phyloP scores from a whole-genome alignment of 1,140 invertebrate genomes.

The Camponotus floridanus region DNA sequence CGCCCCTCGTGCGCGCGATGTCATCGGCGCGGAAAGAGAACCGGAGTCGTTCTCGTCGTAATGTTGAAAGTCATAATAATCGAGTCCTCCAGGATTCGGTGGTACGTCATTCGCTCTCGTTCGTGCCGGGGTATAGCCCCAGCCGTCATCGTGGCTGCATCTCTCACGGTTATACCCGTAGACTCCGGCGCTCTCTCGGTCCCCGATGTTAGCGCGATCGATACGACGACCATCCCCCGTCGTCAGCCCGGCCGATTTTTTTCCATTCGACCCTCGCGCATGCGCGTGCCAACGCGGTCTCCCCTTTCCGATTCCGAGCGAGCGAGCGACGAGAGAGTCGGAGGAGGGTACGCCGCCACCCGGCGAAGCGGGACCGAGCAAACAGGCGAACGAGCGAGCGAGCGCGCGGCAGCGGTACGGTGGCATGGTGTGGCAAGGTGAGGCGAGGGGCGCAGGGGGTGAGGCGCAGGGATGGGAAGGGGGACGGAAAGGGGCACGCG shows the following conservation, averaged over 20 bases:
- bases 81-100: slow-evolving; percentile 18
- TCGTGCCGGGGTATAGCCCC: slow-evolving; percentile 15
- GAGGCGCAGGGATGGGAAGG: neutral
- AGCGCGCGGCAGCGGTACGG: slow-evolving; percentile 6
- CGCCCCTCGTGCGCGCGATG: neutral
- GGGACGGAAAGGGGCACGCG: neutral
- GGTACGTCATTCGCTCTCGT: slow-evolving; percentile 22
- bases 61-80: slow-evolving; percentile 15
- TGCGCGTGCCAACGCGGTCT: slow-evolving; percentile 73
- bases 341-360: slow-evolving; percentile 60
- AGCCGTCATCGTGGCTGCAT: slow-evolving; percentile 58
- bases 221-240: slow-evolving; percentile 80
- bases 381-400: slow-evolving; percentile 12
- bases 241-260: slow-evolving; percentile 84
- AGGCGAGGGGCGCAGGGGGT: neutral
- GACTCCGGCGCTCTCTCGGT: slow-evolving; percentile 72
- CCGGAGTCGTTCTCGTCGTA: neutral
- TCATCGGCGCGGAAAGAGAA: neutral
- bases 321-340: neutral
- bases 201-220: slow-evolving; percentile 83
- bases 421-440: neutral
- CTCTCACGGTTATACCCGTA: slow-evolving; percentile 64
- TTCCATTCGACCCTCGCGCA: slow-evolving; percentile 80
- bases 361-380: slow-evolving; percentile 51
- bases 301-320: slow-evolving; percentile 62